phyloP scores from a whole-genome alignment of 2,113 vertebrate genomes.

The Lichenostomus cassidix region DNA sequence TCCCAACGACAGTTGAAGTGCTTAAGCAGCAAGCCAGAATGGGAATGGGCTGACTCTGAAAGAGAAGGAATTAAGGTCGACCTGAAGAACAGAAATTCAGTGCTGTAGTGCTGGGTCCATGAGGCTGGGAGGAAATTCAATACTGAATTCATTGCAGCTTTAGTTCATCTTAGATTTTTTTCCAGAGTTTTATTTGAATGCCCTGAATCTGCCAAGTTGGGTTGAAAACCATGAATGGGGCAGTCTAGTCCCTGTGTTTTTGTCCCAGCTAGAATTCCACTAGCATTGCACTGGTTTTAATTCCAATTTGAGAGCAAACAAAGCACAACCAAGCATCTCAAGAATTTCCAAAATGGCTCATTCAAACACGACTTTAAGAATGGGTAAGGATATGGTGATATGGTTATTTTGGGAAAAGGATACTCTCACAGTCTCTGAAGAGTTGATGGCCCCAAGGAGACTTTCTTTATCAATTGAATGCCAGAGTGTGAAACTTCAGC shows the following conservation, averaged over 20 bases:
- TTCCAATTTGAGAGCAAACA: conserved; percentile 6
- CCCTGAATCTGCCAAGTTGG: not conserved
- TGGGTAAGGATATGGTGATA: not conserved
- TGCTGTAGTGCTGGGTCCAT: not conserved
- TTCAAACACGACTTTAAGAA: not conserved
- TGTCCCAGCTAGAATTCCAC: not conserved
- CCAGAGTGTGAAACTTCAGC: not conserved
- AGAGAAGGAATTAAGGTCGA: not conserved
- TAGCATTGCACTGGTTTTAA: not conserved
- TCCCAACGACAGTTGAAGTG: not conserved
- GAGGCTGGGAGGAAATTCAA: not conserved
- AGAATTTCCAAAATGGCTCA: not conserved
- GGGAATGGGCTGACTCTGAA: not conserved
- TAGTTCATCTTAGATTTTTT: not conserved
- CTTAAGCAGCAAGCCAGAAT: not conserved
- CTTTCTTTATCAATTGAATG: not conserved
- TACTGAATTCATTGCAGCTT: not conserved
- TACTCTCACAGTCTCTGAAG: not conserved
- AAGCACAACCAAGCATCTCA: conserved; percentile 1
- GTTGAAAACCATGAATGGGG: conserved; percentile 1
- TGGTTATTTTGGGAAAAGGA: not conserved
- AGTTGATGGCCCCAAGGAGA: not conserved
- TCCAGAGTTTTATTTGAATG: not conserved
- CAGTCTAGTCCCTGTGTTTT: not conserved
- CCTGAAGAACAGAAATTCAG: not conserved